Evolutionary conservation across 2,797 vertebrate species (phyloP), one percentile per base, ranked within the genome.

Genomic region (Pterois miles): DNA sequence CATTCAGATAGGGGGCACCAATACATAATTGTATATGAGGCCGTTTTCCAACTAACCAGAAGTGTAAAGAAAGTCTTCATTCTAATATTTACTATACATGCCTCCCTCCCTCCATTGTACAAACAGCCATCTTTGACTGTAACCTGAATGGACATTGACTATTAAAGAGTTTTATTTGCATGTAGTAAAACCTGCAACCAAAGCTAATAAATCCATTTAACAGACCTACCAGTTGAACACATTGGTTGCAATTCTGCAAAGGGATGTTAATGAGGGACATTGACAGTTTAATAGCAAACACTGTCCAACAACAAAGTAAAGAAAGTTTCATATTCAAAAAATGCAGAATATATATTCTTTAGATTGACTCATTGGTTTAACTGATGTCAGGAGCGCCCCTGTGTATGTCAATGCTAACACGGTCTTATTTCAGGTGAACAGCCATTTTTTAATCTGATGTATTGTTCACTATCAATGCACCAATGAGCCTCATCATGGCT

Each of bases 201-300:
- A 59, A 59, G 0, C 57, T 34, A 59, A 64, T 66, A 70, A 71
- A 73, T 81, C 48, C 48, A 58, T 57, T 54, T 63, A 62, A 78
- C 78, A 52, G 52, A 80, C 34, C 65, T 82, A 66, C 52, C 46
- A 77, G 60, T 13, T 33, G 33, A 69, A 38, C 8, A 14, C 54
- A 75, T 40, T 75, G 64, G 79, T 64, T 58, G 31, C 63, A 66
- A 60, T 9, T 54, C n/a, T 40, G 33, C 7, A 29, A 57, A 31
- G n/a, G 18, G 53, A 25, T 3, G 22, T 56, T 62, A 76, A 62
- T 31, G 53, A n/a, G 43, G 43, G 34, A 71, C 50, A 36, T 23
- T 5, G 13, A 52, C 56, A 50, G 40, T 31, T 18, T 8, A 40
- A 54, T 10, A 57, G 38, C 0, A 71, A 77, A 56, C n/a, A 52